Evolutionary conservation across 2,113 vertebrate species (phyloP), one percentile per base, ranked within the genome.

Genomic region (Elanoides forficatus): DNA sequence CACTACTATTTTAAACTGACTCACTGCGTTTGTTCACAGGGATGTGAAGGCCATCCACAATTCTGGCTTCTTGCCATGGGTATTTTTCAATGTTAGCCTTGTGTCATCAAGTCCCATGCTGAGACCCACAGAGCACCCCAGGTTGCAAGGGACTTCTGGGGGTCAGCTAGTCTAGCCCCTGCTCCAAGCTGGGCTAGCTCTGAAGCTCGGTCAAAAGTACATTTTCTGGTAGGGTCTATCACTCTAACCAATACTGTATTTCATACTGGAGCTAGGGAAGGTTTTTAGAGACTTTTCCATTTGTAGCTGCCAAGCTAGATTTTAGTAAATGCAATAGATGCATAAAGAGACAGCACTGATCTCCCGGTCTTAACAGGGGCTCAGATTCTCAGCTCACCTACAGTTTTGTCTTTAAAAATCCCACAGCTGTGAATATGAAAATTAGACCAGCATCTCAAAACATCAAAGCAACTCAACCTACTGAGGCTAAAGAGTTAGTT

Each of bases 311-410:
- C n/a, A 21, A 76, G 42, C 26, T 43, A 29, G 21, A 67, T 42
- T 55, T 53, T 17, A 58, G n/a, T 18, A 26, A 48, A 56, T 0
- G 1, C 0, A 4, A 72, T 1, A 86, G 16, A 36, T 10, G 42
- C 23, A 40, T 16, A n/a, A 14, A 87, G 25, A 93, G 23, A n/a
- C 30, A 72, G 18, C 60, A n/a, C 4, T 17, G 9, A 71, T 26
- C 48, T 80, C 74, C 67, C 22, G 16, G 27, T 50, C 62, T 43
- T 47, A 71, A 67, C 2, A 15, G 15, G 13, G 40, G 7, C 65
- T 52, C 56, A n/a, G 62, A 30, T 7, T 53, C 62, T 55, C 80
- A 50, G 56, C 19, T 63, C 40, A 32, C 38, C 63, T 27, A 20
- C 27, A 56, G 34, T 13, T 76, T n/a, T 3, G 2, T n/a, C 71